Percentiles rank a stretch among this genome's conserved stretches.
phyloP scores from a whole-genome alignment of 1,140 invertebrate genomes.

The Tribolium castaneum region DNA sequence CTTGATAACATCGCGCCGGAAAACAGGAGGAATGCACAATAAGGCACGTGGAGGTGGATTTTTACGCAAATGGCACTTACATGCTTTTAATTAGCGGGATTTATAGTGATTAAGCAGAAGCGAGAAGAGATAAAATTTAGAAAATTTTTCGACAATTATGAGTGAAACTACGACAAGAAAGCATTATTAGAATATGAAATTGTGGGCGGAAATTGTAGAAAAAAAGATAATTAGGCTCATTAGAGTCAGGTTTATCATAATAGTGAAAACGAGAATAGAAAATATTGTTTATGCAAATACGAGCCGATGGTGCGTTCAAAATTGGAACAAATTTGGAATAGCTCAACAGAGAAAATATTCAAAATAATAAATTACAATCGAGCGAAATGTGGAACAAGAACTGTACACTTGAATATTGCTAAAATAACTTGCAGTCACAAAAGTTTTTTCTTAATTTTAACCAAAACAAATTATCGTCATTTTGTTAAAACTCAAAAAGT shows the following conservation, averaged over 20 bases:
- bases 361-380: too few relatives aligned
- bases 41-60: not conserved
- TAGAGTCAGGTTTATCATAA: not conserved
- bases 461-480: too few relatives aligned
- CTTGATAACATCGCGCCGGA: constrained; percentile 1
- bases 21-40: not conserved
- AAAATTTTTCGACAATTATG: not conserved
- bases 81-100: not conserved
- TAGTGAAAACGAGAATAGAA: not conserved
- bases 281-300: not conserved
- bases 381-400: too few relatives aligned
- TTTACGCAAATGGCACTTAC: not conserved
- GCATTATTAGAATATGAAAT: not conserved
- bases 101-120: not conserved
- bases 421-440: too few relatives aligned
- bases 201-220: not conserved
- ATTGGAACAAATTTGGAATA: not conserved
- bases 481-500: too few relatives aligned
- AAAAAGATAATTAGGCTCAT: not conserved
- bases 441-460: too few relatives aligned
- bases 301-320: not conserved
- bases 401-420: too few relatives aligned
- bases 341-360: too few relatives aligned
- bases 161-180: not conserved
- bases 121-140: not conserved